Conservation (phyloP, 2,888 invertebrate species). For the Dermolepida albohirtum region DNA sequence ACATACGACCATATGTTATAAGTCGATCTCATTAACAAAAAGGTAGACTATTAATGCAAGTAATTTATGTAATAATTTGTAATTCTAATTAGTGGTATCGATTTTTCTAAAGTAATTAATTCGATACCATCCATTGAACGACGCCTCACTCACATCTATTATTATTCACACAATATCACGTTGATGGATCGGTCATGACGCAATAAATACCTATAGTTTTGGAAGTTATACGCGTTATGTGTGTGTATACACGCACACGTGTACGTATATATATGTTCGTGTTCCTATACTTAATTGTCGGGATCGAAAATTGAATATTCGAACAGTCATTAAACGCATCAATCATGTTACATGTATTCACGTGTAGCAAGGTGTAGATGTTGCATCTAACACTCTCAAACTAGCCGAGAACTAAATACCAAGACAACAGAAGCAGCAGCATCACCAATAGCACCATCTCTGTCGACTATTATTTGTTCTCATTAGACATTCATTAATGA, state of each 20-base stretch:
- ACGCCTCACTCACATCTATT: not conserved
- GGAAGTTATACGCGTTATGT: conserved; percentile 10
- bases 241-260: not conserved
- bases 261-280: no score
- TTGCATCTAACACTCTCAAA: no score
- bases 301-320: conserved; percentile 31
- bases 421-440: conserved; percentile 20
- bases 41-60: no score
- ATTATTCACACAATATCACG: conserved; percentile 17
- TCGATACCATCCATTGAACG: not conserved
- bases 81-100: conserved; percentile 3
- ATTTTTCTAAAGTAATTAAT: conserved; percentile 26
- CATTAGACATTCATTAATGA: conserved; percentile 40
- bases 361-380: conserved; percentile 17
- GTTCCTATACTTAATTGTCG: conserved; percentile 30
- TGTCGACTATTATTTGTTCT: conserved; percentile 41
- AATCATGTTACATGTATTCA: conserved; percentile 39
- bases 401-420: not conserved
- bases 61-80: no score
- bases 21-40: no score
- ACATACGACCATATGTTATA: no score
- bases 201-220: conserved; percentile 25
- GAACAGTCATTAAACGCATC: conserved; percentile 39
- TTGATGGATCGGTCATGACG: conserved; percentile 14
- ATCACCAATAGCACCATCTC: conserved; percentile 2